phyloP scores from a whole-genome alignment of 1,140 invertebrate species.

The Chrysopa pallens region DNA sequence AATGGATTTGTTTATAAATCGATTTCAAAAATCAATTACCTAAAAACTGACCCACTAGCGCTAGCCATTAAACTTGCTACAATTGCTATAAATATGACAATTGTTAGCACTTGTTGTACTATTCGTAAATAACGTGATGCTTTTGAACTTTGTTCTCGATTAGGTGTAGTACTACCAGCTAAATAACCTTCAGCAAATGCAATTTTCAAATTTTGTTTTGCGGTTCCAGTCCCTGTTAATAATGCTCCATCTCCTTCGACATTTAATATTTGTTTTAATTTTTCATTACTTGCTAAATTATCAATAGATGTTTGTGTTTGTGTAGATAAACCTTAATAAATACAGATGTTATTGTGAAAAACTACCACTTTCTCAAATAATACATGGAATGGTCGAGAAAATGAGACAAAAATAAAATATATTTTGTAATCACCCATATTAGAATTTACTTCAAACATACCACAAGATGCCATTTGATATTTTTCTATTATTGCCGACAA shows the following conservation, averaged over 20 bases:
- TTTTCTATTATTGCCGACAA: too few relatives aligned
- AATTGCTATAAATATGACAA: slow-evolving; percentile 57
- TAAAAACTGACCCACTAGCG: slow-evolving; percentile 45
- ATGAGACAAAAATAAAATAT: too few relatives aligned
- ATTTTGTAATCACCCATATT: too few relatives aligned
- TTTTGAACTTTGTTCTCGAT: slow-evolving; percentile 34
- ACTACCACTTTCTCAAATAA: too few relatives aligned
- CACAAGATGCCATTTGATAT: too few relatives aligned
- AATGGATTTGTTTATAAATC: too few relatives aligned
- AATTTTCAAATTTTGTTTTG: slow-evolving; percentile 59
- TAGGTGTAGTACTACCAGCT: slow-evolving; percentile 32
- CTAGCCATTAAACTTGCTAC: slow-evolving; percentile 56
- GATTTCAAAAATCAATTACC: slow-evolving; percentile 20
- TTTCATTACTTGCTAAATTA: slow-evolving; percentile 7
- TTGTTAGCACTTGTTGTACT: slow-evolving; percentile 48
- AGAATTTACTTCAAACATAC: too few relatives aligned
- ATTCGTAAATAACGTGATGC: slow-evolving; percentile 50
- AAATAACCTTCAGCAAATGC: slow-evolving; percentile 84
- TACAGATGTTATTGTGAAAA: not conserved
- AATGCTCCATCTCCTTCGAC: slow-evolving; percentile 16
- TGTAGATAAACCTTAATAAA: not conserved
- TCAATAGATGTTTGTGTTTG: slow-evolving; percentile 3
- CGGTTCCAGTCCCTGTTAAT: slow-evolving; percentile 16
- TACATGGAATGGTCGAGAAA: too few relatives aligned
- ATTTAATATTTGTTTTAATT: slow-evolving; percentile 18